A percentile compares a stretch with the other conserved stretches of the same genome.
Conservation (phyloP, 2,888 invertebrate genomes). For the Melipona bicolor region DNA sequence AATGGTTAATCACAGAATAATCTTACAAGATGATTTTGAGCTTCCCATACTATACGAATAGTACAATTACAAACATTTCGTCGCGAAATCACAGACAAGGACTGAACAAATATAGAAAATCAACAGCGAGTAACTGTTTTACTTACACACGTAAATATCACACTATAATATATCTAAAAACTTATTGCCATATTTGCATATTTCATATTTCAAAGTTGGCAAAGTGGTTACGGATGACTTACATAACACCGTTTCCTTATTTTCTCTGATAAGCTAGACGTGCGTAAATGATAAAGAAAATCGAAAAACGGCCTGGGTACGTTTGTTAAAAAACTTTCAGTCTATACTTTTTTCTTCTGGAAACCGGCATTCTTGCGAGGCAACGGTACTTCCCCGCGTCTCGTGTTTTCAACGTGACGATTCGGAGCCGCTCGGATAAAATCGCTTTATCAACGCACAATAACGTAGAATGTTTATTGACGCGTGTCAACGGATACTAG, state of each 20-base stretch:
- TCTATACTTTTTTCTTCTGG: background rate
- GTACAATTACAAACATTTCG: no score
- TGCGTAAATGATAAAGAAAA: background rate
- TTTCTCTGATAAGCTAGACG: background rate
- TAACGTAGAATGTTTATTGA: conserved; percentile 50
- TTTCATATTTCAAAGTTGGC: background rate
- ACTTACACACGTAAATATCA: no score
- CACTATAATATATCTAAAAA: no score
- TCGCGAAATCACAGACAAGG: no score
- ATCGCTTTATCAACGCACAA: conserved; percentile 46
- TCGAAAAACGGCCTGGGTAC: background rate
- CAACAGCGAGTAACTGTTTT: no score
- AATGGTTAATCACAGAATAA: conserved; percentile 3
- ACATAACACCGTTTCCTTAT: background rate
- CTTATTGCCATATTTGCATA: no score
- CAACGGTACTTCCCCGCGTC: conserved; percentile 13
- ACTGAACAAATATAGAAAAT: no score
- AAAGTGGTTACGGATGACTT: background rate
- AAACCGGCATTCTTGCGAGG: conserved; percentile 1
- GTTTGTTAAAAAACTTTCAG: background rate
- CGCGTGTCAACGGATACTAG: conserved; percentile 46
- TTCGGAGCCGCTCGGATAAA: background rate
- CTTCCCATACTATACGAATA: no score
- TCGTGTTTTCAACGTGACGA: background rate
- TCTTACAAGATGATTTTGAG: background rate